Evolutionary conservation across 2,888 invertebrate species (phyloP), one percentile per base, ranked within the genome.

Genomic region (Cantharis rustica): DNA sequence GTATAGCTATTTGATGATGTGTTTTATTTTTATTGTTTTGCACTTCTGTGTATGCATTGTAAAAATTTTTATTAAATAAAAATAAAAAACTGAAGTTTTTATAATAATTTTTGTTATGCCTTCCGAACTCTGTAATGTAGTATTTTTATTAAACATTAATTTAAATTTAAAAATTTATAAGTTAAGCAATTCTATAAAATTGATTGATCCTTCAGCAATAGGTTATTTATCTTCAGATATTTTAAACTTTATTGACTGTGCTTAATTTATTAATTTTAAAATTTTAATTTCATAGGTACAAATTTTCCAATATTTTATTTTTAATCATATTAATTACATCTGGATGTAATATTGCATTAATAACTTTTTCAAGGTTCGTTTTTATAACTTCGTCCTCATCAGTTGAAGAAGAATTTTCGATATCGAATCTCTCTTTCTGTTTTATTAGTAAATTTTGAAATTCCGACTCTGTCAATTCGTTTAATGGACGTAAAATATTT

Each of bases 291-390:
- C 13, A 31, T 4, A 13, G 11, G 11, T 3, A 47, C 62, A 17
- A 73, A 47, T 75, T 81, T 73, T 84, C 75, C 23, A 85, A 79
- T 68, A 89, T 77, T 80, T 88, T 86, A 77, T 87, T 82, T 69
- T 86, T 84, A 31, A 89, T 87, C 82, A 88, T 83, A 77, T 86
- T 89, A 81, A 94, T 90, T 66, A 93, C 90, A 80, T 91, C 90
- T 69, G 90, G 90, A 83, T 93, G 90, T 84, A 93, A 93, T 81
- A 94, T 90, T 26, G 93, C 90, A 85, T 94, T 92, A 23, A 94
- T 90, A 61, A 94, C 85, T 61, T 90, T 88, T 78, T 85, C 81
- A 81, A 89, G 88, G 17, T 89, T 89, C 62, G 69, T 61, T 61
- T 74, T 17, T n/a, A 1, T n/a, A 47, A 47, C n/a, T 5, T 71